phyloP scores from a whole-genome alignment of 2,113 vertebrate genomes.

The Promerops cafer region DNA sequence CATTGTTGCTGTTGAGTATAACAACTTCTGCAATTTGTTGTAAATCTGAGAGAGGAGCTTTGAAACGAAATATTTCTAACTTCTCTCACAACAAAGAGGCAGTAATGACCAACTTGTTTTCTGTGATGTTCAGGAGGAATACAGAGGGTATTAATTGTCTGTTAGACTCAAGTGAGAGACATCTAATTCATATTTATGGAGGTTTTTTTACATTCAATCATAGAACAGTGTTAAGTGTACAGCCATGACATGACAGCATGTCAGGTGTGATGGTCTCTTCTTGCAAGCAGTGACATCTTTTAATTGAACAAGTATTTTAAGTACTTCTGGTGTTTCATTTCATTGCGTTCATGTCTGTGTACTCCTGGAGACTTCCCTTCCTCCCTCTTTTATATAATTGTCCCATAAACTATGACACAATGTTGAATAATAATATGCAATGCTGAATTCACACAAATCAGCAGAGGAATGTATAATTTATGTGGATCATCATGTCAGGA shows the following conservation, averaged over 20 bases:
- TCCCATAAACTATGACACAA: background rate
- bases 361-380: background rate
- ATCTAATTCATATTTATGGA: background rate
- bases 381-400: background rate
- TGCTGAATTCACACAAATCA: background rate
- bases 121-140: background rate
- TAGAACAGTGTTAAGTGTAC: background rate
- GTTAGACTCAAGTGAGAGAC: background rate
- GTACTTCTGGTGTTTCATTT: background rate
- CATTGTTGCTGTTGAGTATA: background rate
- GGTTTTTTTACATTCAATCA: background rate
- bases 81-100: background rate
- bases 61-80: background rate
- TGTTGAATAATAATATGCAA: background rate
- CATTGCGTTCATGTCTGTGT: background rate
- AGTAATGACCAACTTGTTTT: background rate
- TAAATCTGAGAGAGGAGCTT: background rate
- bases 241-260: background rate
- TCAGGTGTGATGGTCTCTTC: background rate
- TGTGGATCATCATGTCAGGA: background rate
- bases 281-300: background rate
- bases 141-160: background rate
- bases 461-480: background rate
- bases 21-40: background rate
- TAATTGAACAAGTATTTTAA: background rate